Evolutionary conservation across 2,113 vertebrate species (phyloP).

Genomic region (Calypte anna): DNA sequence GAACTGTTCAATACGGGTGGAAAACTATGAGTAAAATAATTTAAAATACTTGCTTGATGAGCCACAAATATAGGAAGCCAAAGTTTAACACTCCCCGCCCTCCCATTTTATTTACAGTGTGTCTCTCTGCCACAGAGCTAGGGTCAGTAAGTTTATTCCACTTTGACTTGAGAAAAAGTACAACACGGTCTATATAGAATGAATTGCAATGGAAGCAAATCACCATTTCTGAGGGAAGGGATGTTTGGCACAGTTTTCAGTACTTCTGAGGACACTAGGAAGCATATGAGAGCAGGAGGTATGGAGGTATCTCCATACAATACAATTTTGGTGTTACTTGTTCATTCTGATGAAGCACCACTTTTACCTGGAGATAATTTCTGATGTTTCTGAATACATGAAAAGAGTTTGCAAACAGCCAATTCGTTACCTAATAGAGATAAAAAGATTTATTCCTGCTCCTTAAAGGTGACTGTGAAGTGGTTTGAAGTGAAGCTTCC

Average conservation of each 20-base stretch:
- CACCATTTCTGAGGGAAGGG: neutral
- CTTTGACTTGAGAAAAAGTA: neutral
- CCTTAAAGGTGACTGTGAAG: neutral
- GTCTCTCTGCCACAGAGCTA: neutral
- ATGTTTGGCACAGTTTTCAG: neutral
- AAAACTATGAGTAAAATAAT: neutral
- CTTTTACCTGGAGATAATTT: neutral
- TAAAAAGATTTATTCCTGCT: neutral
- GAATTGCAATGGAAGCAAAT: accelerated
- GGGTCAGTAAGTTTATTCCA: neutral
- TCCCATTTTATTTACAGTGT: neutral
- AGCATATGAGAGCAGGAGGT: neutral
- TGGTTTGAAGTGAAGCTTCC: neutral
- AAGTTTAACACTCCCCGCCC: neutral
- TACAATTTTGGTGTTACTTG: neutral
- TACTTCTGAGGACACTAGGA: neutral
- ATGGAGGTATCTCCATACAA: neutral
- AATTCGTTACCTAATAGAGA: neutral
- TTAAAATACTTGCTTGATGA: neutral
- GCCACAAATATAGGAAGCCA: neutral
- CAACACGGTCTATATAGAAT: neutral
- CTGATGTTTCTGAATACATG: neutral
- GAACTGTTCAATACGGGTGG: neutral
- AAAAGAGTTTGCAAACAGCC: neutral
- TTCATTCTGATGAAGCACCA: neutral